These are phyloP conservation scores for Petromus typicus DNA, from an alignment of 2,113 vertebrate genomes.

Conservation along the genomic window DNA sequence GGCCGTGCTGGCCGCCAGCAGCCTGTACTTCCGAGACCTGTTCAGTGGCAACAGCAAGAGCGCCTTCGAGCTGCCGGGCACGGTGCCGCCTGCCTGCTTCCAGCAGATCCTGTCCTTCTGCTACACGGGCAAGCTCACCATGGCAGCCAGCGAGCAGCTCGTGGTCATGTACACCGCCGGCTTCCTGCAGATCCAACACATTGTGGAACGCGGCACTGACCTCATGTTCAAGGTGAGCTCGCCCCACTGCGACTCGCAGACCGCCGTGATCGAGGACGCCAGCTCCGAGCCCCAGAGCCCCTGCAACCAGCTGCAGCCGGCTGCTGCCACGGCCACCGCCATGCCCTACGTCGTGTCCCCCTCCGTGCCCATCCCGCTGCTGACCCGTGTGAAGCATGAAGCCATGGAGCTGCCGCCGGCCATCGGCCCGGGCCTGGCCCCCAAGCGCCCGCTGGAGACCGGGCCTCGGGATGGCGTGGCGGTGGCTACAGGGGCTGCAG, in stretches of 20 bases:
- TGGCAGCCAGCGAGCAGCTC: conserved; percentile 99
- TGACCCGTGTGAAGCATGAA: conserved; percentile 95
- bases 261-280: conserved; percentile 95
- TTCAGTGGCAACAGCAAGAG: conserved; percentile 98
- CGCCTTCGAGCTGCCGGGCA: conserved; percentile 97
- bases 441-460: conserved; percentile 85
- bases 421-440: conserved; percentile 79
- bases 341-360: conserved; percentile 91
- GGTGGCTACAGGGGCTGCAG: accelerated
- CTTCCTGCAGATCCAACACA: conserved; percentile 99
- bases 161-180: conserved; percentile 99
- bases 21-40: conserved; percentile 97
- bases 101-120: conserved; percentile 99
- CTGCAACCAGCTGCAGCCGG: conserved; percentile 89
- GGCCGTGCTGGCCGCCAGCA: conserved; percentile 97
- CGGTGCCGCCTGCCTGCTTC: conserved; percentile 96
- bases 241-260: conserved; percentile 99
- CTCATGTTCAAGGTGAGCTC: conserved; percentile 99
- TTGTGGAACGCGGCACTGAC: conserved; percentile 98
- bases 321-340: conserved; percentile 81
- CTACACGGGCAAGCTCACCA: conserved; percentile 98
- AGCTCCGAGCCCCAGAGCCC: conserved; percentile 97
- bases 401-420: conserved; percentile 88
- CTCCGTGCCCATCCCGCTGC: conserved; percentile 90
- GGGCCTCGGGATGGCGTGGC: conserved; percentile 83